A percentile compares a stretch with the other conserved stretches of the same genome.
Conservation (phyloP, 2,113 vertebrate species). For the Zosterops borbonicus region DNA sequence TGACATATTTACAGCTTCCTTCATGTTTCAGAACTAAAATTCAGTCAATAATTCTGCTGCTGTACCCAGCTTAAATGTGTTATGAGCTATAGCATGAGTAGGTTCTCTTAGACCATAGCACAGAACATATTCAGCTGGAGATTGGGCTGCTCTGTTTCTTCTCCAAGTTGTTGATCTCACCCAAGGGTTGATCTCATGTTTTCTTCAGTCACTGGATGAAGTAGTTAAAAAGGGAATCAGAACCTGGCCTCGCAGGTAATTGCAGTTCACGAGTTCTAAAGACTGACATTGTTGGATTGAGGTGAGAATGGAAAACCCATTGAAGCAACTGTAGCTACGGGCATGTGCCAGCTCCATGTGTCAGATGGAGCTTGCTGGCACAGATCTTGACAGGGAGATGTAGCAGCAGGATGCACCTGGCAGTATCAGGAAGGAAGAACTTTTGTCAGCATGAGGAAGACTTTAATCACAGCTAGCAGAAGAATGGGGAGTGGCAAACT, state of each 20-base stretch:
- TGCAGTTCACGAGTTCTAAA: background rate
- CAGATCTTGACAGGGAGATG: background rate
- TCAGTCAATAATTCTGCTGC: background rate
- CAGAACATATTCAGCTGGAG: background rate
- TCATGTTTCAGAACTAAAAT: background rate
- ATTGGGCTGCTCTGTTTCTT: background rate
- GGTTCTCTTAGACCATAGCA: background rate
- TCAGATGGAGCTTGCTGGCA: background rate
- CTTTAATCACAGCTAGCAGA: background rate
- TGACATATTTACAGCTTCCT: background rate
- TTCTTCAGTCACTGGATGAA: background rate
- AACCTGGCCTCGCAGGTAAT: background rate
- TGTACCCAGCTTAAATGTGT: background rate
- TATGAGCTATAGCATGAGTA: background rate
- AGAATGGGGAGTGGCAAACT: background rate
- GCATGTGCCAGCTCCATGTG: background rate
- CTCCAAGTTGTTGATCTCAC: background rate
- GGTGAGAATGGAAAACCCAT: background rate
- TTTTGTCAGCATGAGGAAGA: background rate
- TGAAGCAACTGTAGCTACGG: background rate
- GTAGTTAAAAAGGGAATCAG: background rate
- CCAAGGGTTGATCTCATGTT: background rate
- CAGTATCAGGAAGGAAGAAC: background rate
- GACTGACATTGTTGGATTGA: background rate
- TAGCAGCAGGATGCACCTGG: background rate